phyloP scores from a whole-genome alignment of 2,113 vertebrate species.

The Labrus mixtus region DNA sequence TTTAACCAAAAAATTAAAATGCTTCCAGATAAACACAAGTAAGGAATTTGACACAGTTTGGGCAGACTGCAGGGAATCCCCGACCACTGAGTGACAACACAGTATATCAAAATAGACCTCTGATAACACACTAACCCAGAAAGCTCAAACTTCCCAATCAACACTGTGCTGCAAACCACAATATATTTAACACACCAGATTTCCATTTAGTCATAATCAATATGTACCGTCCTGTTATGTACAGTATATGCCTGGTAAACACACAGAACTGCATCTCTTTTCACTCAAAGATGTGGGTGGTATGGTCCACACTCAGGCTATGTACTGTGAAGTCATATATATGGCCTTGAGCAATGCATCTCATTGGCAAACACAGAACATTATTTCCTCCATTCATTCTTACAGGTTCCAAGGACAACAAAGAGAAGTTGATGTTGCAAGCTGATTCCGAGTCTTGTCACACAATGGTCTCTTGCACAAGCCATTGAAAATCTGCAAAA shows the following conservation, averaged over 20 bases:
- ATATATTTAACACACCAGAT: slow-evolving; percentile 1
- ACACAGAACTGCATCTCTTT: neutral
- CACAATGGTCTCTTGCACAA: too few relatives aligned
- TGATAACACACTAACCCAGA: slow-evolving; percentile 51
- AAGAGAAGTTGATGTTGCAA: too few relatives aligned
- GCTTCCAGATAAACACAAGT: neutral
- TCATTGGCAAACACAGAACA: too few relatives aligned
- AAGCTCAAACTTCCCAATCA: slow-evolving; percentile 1
- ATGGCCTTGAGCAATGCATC: too few relatives aligned
- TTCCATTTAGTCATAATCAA: neutral
- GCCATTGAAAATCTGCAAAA: too few relatives aligned
- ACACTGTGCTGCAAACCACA: slow-evolving; percentile 26
- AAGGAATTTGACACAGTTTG: slow-evolving; percentile 25
- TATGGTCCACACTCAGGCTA: neutral
- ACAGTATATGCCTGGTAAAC: neutral
- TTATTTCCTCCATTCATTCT: too few relatives aligned
- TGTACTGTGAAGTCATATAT: neutral
- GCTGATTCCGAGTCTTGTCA: too few relatives aligned
- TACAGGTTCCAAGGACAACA: too few relatives aligned
- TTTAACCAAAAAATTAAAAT: neutral
- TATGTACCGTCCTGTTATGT: neutral
- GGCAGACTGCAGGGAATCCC: slow-evolving; percentile 39
- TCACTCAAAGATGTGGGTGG: neutral
- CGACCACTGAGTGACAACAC: slow-evolving; percentile 14
- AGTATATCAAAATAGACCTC: slow-evolving; percentile 37